A percentile compares a stretch with the other conserved stretches of the same genome.
Evolutionary conservation across 2,888 invertebrate genomes (phyloP).

Genomic region (Coleophora flavipennella): DNA sequence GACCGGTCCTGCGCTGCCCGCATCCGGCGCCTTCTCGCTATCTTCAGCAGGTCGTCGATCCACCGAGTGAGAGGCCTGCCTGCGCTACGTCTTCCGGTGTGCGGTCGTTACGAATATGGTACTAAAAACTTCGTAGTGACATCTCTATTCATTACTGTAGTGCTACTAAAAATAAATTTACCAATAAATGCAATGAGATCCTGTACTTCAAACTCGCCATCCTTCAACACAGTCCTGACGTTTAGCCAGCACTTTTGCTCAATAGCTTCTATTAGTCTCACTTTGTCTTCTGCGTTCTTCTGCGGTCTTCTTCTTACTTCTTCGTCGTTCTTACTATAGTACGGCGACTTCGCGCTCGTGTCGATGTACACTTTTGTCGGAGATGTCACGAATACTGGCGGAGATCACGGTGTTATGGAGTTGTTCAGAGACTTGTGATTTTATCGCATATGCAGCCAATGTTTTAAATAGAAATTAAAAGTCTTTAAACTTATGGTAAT

Average conservation of each 20-base stretch:
- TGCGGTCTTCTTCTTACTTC: conserved; percentile 23
- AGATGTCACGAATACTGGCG: conserved; percentile 71
- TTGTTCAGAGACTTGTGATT: background rate
- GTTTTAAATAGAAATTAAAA: too few species aligned
- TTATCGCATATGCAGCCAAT: too few species aligned
- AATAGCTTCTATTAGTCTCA: conserved; percentile 44
- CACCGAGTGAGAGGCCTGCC: too few species aligned
- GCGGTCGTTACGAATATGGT: too few species aligned
- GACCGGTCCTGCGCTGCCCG: too few species aligned
- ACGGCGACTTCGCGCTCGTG: conserved; percentile 49
- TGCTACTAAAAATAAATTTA: conserved; percentile 26
- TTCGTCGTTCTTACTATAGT: conserved; percentile 64
- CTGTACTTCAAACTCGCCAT: conserved; percentile 64
- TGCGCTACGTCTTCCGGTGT: too few species aligned
- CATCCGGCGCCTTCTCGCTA: too few species aligned
- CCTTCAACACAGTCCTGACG: conserved; percentile 50
- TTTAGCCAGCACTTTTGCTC: conserved; percentile 53
- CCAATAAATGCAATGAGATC: conserved; percentile 65
- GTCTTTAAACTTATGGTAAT: too few species aligned
- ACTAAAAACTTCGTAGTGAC: too few species aligned
- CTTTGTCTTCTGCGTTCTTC: conserved; percentile 24
- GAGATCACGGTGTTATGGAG: conserved; percentile 30
- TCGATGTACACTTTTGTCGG: conserved; percentile 69
- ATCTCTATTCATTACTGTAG: too few species aligned
- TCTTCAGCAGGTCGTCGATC: too few species aligned